Base-by-base conservation (phyloP, 1,140 invertebrate genomes). In the Dreissena polymorpha region DNA sequence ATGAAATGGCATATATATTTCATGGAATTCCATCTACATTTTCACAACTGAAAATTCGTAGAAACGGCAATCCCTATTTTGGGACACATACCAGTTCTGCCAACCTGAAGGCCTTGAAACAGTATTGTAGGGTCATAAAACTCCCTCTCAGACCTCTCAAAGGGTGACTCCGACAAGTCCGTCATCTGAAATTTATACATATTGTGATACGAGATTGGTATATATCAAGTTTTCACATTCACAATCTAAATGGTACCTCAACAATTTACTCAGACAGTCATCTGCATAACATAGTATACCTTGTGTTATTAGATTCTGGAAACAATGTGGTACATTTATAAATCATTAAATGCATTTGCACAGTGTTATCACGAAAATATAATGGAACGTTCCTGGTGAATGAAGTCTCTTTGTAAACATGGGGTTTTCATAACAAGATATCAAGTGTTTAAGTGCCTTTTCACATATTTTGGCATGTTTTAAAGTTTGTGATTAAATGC, bases 41-140 rank as follows among this genome's bases (percentile, higher is more conserved):
- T 39, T 39, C 8, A 5, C 39, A 39, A 39, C 39, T 39, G 2
- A 39, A 39, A 39, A 39, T 39, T 2, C 2, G 39, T 39, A 39
- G 55, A n/a, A 10, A 51, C 10, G 18, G n/a, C 6, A 72, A 18
- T n/a, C n/a, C 57, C 10, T 60, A 29, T 18, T 60, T 60, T 18
- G 16, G 21, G 16, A 60, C 57, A 60, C 25, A n/a, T 85, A 85
- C 84, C 84, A 75, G 84, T 63, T 53, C 77, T 65, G 16, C n/a
- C 50, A 51, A 85, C 49, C 57, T 85, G 57, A 6, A 57, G 72
- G 55, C 71, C 84, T 49, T 85, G 84, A 10, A 85, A 78, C 21
- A 68, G 57, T 14, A 75, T 67, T 49, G 84, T 85, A 29, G 77
- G 84, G 63, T 80, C 76, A 81, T 75, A 74, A 29, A 68, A 82